Conservation (phyloP, 1,140 invertebrate species). For the Aphidius gifuensis region DNA sequence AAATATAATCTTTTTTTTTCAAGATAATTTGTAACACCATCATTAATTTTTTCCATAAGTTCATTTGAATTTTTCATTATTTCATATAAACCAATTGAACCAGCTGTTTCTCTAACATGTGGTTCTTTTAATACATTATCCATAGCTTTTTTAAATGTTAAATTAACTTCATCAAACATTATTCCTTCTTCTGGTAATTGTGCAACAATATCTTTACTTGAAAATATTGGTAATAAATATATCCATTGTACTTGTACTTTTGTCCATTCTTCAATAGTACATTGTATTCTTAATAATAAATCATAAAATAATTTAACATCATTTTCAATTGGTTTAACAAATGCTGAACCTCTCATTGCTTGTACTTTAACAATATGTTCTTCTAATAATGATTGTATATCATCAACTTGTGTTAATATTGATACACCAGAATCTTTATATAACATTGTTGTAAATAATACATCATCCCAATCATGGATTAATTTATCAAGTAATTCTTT, state of each 20-base stretch:
- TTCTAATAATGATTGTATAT: slow-evolving; percentile 81
- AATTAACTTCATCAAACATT: slow-evolving; percentile 73
- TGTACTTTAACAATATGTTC: slow-evolving; percentile 88
- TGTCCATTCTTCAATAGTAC: slow-evolving; percentile 83
- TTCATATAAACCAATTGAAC: slow-evolving; percentile 70
- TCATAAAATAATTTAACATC: slow-evolving; percentile 82
- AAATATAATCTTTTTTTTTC: slow-evolving; percentile 91
- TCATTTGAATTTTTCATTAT: slow-evolving; percentile 69
- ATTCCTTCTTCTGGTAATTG: slow-evolving; percentile 90
- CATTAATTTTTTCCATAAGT: slow-evolving; percentile 78
- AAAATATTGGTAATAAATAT: slow-evolving; percentile 91
- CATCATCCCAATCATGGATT: slow-evolving; percentile 79
- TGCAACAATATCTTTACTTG: slow-evolving; percentile 86
- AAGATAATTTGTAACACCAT: slow-evolving; percentile 85
- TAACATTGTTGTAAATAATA: slow-evolving; percentile 67
- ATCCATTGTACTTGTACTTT: slow-evolving; percentile 86
- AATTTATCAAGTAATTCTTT: slow-evolving; percentile 79
- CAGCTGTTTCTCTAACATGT: slow-evolving; percentile 71
- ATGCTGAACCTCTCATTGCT: slow-evolving; percentile 86
- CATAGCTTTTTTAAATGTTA: slow-evolving; percentile 79
- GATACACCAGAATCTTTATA: slow-evolving; percentile 79
- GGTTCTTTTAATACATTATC: slow-evolving; percentile 68
- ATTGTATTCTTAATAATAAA: slow-evolving; percentile 72
- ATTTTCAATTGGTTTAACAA: slow-evolving; percentile 83
- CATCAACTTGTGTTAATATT: slow-evolving; percentile 79